Evolutionary conservation across 2,113 vertebrate species (phyloP).

Genomic region (Formicarius rufipectus): DNA sequence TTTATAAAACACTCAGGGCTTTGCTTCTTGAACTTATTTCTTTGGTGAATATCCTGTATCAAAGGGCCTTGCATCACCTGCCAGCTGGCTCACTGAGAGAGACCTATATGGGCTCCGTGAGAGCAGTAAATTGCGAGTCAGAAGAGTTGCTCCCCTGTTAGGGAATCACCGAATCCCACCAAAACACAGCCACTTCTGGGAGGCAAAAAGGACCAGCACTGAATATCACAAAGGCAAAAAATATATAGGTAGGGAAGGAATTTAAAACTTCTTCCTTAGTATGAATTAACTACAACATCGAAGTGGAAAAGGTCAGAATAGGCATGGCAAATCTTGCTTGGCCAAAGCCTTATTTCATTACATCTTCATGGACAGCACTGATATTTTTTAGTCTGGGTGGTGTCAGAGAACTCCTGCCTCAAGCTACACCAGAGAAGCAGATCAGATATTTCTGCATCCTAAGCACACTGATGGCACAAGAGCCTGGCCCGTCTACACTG

Average conservation of each 20-base stretch:
- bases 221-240: neutral
- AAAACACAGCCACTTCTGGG: neutral
- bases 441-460: neutral
- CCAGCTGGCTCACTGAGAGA: neutral
- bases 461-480: neutral
- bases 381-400: neutral
- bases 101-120: accelerated
- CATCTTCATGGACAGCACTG: neutral
- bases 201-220: neutral
- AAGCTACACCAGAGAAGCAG: accelerated
- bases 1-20: neutral
- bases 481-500: neutral
- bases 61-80: neutral
- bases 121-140: accelerated
- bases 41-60: neutral
- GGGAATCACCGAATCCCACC: neutral
- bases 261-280: neutral
- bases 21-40: neutral
- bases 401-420: neutral
- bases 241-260: neutral
- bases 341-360: neutral
- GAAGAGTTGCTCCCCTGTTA: neutral
- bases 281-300: neutral
- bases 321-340: neutral
- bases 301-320: neutral